Base-by-base conservation (phyloP, 2,888 invertebrate genomes). In the Archips crataeganus region DNA sequence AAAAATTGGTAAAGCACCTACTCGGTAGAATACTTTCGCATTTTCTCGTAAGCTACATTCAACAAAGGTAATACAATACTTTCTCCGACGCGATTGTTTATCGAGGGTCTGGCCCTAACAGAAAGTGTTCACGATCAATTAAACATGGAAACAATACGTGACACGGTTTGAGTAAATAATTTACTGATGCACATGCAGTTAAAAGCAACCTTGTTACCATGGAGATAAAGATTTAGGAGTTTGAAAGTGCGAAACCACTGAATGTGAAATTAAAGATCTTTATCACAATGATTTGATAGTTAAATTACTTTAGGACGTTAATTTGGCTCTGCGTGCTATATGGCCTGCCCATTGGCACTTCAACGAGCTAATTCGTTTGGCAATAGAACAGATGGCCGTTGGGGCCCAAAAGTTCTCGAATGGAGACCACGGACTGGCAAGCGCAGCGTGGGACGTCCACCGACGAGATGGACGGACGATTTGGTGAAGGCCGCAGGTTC, bases 101-200 rank as follows among this genome's bases (percentile, higher is more conserved):
- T 51, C 54, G 23, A 54, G 9, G 54, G 34, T 66, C 1, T 61
- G 51, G 34, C 51, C 42, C 60, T 60, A 51, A 32, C 47, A 65
- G 66, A 67, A 57, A 57, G 65, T 65, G 49, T 61, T 49, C 61
- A 49, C 65, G 57, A 23, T 32, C 71, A 71, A 71, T 71, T 71
- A 71, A 36, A 60, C 49, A 23, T 23, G 23, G 34, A 60, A 59
- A 65, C 64, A 71, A 71, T 59, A 60, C 64, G 57, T 63, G 63
- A 47, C 63, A 63, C 34, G 63, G 13, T 47, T 47, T 63, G 34
- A 45, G 63, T 47, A 63, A 34, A 32, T 32, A 47, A 63, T 9
- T 6, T 47, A 47, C 32, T 9, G n/a, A 42, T 15, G 2, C 2
- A 15, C 13, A 0, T 49, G 9, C 13, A 15, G 11, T 45, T 23